These are phyloP conservation scores for Pristionchus japonicus DNA, from an alignment of 2,888 invertebrate genomes.

Conservation along the genomic window DNA sequence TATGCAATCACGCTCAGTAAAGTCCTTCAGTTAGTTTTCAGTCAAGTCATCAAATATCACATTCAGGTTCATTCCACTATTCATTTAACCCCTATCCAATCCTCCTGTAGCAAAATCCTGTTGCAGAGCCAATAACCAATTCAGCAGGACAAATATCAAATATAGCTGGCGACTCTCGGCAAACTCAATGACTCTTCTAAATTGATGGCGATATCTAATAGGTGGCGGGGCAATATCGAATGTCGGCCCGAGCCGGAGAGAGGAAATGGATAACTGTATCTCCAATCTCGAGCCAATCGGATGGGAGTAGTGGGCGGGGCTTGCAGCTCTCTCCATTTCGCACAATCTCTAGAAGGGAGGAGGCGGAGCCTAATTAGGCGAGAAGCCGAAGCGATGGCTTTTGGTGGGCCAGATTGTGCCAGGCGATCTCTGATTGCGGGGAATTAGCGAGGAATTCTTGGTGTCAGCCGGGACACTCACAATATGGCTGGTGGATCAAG, in stretches of 20 bases:
- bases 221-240: not conserved
- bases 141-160: not conserved
- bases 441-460: not conserved
- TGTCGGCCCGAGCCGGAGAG: not conserved
- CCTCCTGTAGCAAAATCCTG: not conserved
- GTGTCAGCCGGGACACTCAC: not conserved
- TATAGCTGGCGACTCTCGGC: not conserved
- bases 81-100: not conserved
- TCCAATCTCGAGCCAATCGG: not conserved
- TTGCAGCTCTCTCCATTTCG: not conserved
- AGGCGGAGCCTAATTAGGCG: not conserved
- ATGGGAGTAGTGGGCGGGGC: not conserved
- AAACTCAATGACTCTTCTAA: conserved; percentile 10
- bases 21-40: not conserved
- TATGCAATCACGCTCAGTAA: no score
- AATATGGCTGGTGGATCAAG: no score
- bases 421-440: conserved; percentile 7
- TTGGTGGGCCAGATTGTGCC: not conserved
- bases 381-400: not conserved
- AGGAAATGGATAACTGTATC: not conserved
- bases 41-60: not conserved
- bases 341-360: not conserved
- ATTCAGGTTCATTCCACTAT: not conserved
- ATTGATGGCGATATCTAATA: not conserved
- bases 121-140: not conserved